A percentile compares a stretch with the other conserved stretches of the same genome.
These are phyloP conservation scores for Chlorodrepanis virens DNA, from an alignment of 2,113 vertebrate species.

Conservation along the genomic window DNA sequence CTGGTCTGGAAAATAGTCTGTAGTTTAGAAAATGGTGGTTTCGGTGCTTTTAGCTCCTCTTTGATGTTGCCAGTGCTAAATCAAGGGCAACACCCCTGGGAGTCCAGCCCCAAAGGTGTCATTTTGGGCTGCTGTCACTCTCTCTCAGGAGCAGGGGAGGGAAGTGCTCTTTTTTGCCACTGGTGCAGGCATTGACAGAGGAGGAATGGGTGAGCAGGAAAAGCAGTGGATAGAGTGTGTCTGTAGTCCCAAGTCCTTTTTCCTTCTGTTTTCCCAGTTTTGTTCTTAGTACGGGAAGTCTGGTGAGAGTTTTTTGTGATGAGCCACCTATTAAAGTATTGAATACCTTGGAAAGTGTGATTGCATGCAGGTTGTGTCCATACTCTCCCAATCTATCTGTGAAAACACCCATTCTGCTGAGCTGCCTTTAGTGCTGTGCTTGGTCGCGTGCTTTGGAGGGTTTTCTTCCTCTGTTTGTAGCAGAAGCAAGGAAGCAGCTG, in stretches of 20 bases:
- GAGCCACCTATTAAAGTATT: not conserved
- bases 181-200: not conserved
- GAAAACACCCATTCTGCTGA: not conserved
- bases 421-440: not conserved
- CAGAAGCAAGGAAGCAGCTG: not conserved
- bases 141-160: not conserved
- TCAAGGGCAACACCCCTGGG: not conserved
- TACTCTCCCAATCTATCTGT: fast-evolving
- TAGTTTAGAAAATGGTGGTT: not conserved
- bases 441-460: fast-evolving
- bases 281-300: not conserved
- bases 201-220: not conserved
- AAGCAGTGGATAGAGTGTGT: not conserved
- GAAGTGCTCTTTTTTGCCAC: not conserved
- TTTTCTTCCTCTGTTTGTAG: not conserved
- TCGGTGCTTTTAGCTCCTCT: not conserved
- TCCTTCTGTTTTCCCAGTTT: not conserved
- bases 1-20: not conserved
- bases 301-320: not conserved
- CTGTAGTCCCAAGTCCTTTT: not conserved
- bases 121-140: not conserved
- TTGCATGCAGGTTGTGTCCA: not conserved
- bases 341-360: not conserved
- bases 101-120: not conserved
- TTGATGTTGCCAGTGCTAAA: not conserved